Evolutionary conservation across 2,888 invertebrate genomes (phyloP), one percentile per base, ranked within the genome.

Genomic region (Erpobdella octoculata): DNA sequence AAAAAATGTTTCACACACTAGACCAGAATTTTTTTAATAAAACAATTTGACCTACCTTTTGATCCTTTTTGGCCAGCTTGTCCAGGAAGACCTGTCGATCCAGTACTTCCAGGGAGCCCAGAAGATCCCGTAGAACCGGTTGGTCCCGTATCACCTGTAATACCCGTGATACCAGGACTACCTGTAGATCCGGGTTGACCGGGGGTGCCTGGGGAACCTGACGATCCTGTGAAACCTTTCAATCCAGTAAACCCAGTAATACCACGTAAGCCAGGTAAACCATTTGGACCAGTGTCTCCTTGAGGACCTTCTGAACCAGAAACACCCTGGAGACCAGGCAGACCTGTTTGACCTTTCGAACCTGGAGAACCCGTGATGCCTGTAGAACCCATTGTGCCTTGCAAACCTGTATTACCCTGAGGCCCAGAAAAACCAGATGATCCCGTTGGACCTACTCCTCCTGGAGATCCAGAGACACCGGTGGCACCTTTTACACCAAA

Each of bases 261-360:
- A 53, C 53, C 53, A 6, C 21, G 21, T 1, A 28, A 28, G 15
- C 53, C n/a, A n/a, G n/a, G n/a, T n/a, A n/a, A n/a, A n/a, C 69
- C 69, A 15, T 53, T 38, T 53, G 53, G 53, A 53, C 53, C 53
- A 12, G 53, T 53, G 21, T 28, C 53, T 9, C 53, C 53, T n/a
- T 21, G 21, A 6, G 4, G 74, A 66, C 81, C 81, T 18, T 77
- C 48, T 18, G 15, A 58, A 35, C 69, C 69, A 21, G 15, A 25
- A 2, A 75, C 69, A 35, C 81, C 81, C 18, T 76, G 69, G 5
- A 77, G 5, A 62, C 80, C 81, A 78, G 41, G 28, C 28, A 15
- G 9, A 28, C 73, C 62, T 8, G 31, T 31, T n/a, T 33, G 33
- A 31, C 62, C 73, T 37, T 53, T 28, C 15, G 62, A 28, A 31